Conservation (phyloP, 2,888 invertebrate species). For the Caenorhabditis zanzibari region DNA sequence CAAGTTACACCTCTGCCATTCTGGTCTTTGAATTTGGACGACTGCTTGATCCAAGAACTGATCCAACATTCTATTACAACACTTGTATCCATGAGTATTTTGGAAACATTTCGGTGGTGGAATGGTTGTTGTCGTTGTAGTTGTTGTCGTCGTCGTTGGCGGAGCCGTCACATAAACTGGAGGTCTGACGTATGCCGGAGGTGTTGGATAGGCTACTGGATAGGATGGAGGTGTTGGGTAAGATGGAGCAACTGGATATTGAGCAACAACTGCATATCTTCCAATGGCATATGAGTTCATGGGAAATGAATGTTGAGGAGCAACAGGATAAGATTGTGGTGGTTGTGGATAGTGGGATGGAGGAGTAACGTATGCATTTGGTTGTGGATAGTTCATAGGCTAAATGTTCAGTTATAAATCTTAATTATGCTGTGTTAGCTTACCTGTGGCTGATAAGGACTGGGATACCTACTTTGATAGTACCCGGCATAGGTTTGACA, state of each 20-base stretch:
- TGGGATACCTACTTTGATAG: constrained; percentile 45
- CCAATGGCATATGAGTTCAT: constrained; percentile 28
- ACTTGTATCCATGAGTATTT: constrained; percentile 54
- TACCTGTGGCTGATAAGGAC: constrained; percentile 39
- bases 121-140: constrained; percentile 47
- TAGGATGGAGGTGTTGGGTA: constrained; percentile 39
- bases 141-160: constrained; percentile 35
- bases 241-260: constrained; percentile 15
- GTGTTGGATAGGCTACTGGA: constrained; percentile 35
- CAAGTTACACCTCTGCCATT: constrained; percentile 60
- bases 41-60: constrained; percentile 43
- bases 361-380: constrained; percentile 27
- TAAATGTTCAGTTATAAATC: background rate
- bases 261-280: constrained; percentile 13
- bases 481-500: constrained; percentile 47
- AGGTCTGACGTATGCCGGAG: constrained; percentile 50
- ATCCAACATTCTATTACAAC: constrained; percentile 57
- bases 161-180: constrained; percentile 33
- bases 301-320: constrained; percentile 25
- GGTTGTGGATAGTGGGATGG: constrained; percentile 10
- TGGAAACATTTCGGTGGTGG: constrained; percentile 64
- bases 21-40: constrained; percentile 39
- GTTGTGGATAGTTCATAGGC: constrained; percentile 11
- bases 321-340: constrained; percentile 29
- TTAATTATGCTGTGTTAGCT: constrained; percentile 3